Conservation (phyloP, 2,797 vertebrate species). For the Myotis planiceps region DNA sequence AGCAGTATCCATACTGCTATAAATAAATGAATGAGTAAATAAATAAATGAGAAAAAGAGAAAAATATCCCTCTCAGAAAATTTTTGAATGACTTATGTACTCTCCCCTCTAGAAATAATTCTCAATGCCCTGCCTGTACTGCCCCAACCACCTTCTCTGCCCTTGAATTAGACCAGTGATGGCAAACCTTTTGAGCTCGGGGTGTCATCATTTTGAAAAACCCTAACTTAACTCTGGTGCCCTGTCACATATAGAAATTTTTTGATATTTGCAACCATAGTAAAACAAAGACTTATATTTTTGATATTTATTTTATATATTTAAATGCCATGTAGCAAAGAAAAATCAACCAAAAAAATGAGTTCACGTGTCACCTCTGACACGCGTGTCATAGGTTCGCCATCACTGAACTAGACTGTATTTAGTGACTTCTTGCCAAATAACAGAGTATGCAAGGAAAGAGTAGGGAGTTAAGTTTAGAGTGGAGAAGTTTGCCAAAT, state of each 20-base stretch:
- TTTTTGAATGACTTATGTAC: neutral
- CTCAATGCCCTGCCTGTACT: no score
- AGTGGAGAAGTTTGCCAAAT: neutral
- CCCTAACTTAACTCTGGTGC: no score
- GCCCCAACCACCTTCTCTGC: rapidly evolving
- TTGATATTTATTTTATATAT: no score
- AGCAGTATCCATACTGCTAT: neutral
- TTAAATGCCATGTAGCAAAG: no score
- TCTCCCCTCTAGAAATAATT: neutral
- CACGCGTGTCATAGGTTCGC: no score
- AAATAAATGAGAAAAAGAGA: neutral
- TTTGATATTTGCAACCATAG: no score
- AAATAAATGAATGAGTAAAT: neutral
- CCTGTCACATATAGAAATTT: no score
- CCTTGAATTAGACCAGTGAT: neutral
- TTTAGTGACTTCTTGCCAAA: constrained; percentile 5
- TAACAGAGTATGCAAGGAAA: neutral
- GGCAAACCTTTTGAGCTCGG: no score
- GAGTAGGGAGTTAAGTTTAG: neutral
- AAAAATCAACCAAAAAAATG: no score
- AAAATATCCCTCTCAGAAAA: neutral
- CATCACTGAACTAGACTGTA: neutral
- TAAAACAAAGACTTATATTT: no score
- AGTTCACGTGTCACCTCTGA: no score
- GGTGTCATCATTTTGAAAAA: no score